These are phyloP conservation scores for Gila orcuttii DNA, from an alignment of 2,113 vertebrate genomes.

Conservation along the genomic window DNA sequence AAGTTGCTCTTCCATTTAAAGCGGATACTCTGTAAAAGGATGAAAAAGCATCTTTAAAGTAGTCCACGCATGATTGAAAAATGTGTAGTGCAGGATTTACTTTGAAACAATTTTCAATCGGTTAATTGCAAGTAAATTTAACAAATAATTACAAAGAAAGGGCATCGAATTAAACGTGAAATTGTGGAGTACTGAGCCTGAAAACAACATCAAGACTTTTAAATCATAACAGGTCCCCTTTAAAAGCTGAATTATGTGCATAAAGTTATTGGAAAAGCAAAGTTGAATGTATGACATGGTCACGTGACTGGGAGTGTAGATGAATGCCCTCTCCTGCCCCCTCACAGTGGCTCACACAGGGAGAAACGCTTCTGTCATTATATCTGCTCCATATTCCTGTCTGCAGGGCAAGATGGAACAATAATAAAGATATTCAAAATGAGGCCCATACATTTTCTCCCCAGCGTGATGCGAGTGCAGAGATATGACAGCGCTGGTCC, in stretches of 20 bases:
- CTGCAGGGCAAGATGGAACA: conserved; percentile 71
- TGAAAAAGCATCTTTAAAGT: too few relatives aligned
- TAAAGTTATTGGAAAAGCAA: conserved; percentile 23
- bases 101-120: too few relatives aligned
- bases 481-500: conserved; percentile 57
- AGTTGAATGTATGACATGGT: conserved; percentile 13
- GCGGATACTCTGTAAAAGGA: too few relatives aligned
- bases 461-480: conserved; percentile 65
- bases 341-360: conserved; percentile 61
- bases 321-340: conserved; percentile 24
- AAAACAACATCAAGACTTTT: too few relatives aligned
- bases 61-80: too few relatives aligned
- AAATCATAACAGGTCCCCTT: too few relatives aligned
- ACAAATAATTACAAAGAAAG: too few relatives aligned
- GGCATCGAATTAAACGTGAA: too few relatives aligned
- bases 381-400: conserved; percentile 63
- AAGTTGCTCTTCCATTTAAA: neutral
- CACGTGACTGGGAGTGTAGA: conserved; percentile 44
- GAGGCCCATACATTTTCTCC: conserved; percentile 67
- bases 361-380: conserved; percentile 73
- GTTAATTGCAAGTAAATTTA: too few relatives aligned
- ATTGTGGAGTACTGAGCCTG: too few relatives aligned
- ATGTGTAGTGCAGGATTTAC: too few relatives aligned
- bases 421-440: conserved; percentile 62
- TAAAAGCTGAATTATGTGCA: neutral